These are phyloP conservation scores for Margarornis squamiger DNA, from an alignment of 2,797 vertebrate species.

Conservation along the genomic window DNA sequence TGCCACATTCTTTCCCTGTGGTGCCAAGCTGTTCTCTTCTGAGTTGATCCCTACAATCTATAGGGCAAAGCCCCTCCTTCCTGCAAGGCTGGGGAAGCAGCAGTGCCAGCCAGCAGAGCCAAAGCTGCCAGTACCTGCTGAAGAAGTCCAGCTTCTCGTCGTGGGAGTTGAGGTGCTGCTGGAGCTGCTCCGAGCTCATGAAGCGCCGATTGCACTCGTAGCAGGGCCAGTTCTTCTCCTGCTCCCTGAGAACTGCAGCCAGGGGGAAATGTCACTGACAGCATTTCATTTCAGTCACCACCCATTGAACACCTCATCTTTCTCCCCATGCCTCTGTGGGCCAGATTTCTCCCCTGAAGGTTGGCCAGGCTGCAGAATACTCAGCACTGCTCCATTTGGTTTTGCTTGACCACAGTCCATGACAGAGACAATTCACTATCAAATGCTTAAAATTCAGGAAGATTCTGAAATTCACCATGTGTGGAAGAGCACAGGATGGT, in stretches of 20 bases:
- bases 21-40: not conserved
- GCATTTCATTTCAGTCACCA: not conserved
- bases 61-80: not conserved
- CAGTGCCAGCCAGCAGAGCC: not conserved
- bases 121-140: slow-evolving; percentile 80
- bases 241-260: slow-evolving; percentile 88
- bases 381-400: not conserved
- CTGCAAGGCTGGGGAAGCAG: not conserved
- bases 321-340: not conserved
- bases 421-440: not conserved
- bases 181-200: slow-evolving; percentile 95
- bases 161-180: slow-evolving; percentile 96
- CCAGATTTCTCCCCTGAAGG: not conserved
- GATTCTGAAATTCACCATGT: not conserved
- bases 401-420: not conserved
- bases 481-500: not conserved
- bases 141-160: slow-evolving; percentile 94
- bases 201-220: slow-evolving; percentile 97
- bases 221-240: slow-evolving; percentile 98
- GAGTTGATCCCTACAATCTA: not conserved
- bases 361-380: not conserved
- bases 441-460: not conserved
- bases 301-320: not conserved
- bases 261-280: slow-evolving; percentile 14
- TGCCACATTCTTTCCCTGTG: not conserved